Conservation (phyloP, 2,888 invertebrate species). For the Pegoplata infirma region DNA sequence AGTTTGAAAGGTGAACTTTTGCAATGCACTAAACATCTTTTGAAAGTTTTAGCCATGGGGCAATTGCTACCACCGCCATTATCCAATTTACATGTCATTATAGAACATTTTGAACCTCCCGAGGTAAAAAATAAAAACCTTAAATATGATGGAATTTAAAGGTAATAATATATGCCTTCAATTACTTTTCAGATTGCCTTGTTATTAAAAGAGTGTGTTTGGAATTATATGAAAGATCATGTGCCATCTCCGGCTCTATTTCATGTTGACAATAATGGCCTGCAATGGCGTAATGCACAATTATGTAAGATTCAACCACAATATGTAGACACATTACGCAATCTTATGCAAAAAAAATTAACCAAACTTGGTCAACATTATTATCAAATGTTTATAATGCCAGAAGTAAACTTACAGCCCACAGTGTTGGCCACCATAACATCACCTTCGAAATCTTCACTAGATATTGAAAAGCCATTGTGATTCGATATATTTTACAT, state of each 20-base stretch:
- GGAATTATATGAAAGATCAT: slow-evolving; percentile 93
- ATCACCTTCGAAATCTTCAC: not conserved
- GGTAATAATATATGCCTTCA: not conserved
- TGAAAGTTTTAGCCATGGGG: slow-evolving; percentile 90
- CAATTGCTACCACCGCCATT: slow-evolving; percentile 92
- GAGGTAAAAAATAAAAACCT: slow-evolving; percentile 77
- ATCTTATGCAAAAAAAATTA: slow-evolving; percentile 89
- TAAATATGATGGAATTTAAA: not conserved
- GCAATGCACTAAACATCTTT: slow-evolving; percentile 81
- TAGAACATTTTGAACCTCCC: slow-evolving; percentile 85
- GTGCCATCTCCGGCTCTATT: slow-evolving; percentile 92
- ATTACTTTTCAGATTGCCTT: slow-evolving; percentile 82
- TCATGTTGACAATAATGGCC: slow-evolving; percentile 82
- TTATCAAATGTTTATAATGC: slow-evolving; percentile 83
- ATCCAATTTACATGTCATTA: slow-evolving; percentile 85
- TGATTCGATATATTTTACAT: not conserved
- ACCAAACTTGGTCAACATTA: slow-evolving; percentile 87
- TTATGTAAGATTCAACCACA: slow-evolving; percentile 83
- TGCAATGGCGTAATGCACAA: slow-evolving; percentile 89
- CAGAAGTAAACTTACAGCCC: slow-evolving; percentile 69
- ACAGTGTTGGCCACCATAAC: not conserved
- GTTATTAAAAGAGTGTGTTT: slow-evolving; percentile 90
- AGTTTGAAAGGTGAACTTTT: slow-evolving; percentile 73
- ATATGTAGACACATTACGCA: slow-evolving; percentile 88
- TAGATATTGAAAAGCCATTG: slow-evolving; percentile 19